Base-by-base conservation (phyloP, 2,797 vertebrate species). In the Tolypeutes matacus region DNA sequence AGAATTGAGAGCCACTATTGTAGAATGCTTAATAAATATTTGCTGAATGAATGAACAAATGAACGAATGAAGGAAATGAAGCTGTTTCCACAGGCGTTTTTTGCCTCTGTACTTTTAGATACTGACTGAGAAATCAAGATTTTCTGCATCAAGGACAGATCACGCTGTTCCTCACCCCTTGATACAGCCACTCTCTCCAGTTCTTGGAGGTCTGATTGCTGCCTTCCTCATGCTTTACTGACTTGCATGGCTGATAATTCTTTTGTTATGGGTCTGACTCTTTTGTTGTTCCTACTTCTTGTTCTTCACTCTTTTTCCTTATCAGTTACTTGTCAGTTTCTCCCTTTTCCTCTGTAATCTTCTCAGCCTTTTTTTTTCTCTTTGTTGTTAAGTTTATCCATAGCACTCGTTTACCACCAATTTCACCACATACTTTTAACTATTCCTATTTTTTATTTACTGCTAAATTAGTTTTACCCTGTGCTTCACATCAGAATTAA, bases 381-480 rank as follows among this genome's bases (percentile, higher is more conserved):
- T 91, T 83, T 78, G 58, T 36, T 65, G 49, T 65, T 90, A 62
- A 80, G 5, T 58, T 96, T 49, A 72, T 1, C 3, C 3, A 25
- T 14, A 83, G 29, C 58, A 58, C 36, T 95, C 56, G 27, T 58
- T 95, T 70, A 89, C 69, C 5, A 8, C 5, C 65, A 64, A 49
- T 86, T 51, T 91, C 78, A 84, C 58, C 60, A 29, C 70, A 82
- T 53, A 56, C 91, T 89, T 88, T 91, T 34, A 49, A 53, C 51
- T 78, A 69, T 82, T 83, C 46, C 7, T 58, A 42, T 53, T 64
- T 92, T 94, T 91, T 46, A 95, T 89, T 96, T 91, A 65, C 83
- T 91, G 65, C 56, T 95, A 88, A 91, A 95, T 95, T 95, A 80
- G 78, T 92, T 97, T 96, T 88, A 65, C 88, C 76, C 64, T 76